Conservation (phyloP, 2,888 invertebrate species). For the Ectemnius cavifrons region DNA sequence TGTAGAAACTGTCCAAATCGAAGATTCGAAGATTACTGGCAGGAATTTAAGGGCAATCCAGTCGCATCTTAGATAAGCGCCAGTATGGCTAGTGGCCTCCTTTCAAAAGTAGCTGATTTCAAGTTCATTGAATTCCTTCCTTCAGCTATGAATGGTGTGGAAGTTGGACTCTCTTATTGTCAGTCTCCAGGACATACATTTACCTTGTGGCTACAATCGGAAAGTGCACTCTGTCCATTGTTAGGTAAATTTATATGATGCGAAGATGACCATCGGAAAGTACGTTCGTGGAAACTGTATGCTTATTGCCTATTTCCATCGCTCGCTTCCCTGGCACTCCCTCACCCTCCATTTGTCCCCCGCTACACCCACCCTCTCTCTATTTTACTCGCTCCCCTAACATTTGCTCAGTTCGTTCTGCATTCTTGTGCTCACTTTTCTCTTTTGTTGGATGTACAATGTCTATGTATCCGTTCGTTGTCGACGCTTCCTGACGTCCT, state of each 20-base stretch:
- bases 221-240: conserved; percentile 58
- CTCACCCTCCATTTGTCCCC: neutral
- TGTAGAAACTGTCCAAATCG: no score
- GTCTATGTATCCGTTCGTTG: conserved; percentile 23
- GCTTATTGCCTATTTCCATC: conserved; percentile 37
- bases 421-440: neutral
- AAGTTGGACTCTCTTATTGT: conserved; percentile 59
- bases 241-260: conserved; percentile 67
- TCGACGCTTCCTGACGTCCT: conserved; percentile 10
- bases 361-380: neutral
- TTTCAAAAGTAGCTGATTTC: neutral
- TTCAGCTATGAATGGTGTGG: conserved; percentile 39
- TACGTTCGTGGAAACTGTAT: conserved; percentile 41
- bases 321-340: neutral
- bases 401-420: conserved; percentile 7
- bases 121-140: conserved; percentile 44
- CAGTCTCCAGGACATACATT: conserved; percentile 46
- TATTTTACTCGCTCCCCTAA: conserved; percentile 20
- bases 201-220: conserved; percentile 43
- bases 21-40: neutral
- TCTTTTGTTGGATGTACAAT: conserved; percentile 13
- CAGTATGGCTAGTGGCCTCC: neutral
- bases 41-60: conserved; percentile 1
- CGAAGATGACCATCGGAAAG: conserved; percentile 65
- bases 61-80: neutral